phyloP scores from a whole-genome alignment of 1,140 invertebrate genomes.

The Atopsyche davidsoni region DNA sequence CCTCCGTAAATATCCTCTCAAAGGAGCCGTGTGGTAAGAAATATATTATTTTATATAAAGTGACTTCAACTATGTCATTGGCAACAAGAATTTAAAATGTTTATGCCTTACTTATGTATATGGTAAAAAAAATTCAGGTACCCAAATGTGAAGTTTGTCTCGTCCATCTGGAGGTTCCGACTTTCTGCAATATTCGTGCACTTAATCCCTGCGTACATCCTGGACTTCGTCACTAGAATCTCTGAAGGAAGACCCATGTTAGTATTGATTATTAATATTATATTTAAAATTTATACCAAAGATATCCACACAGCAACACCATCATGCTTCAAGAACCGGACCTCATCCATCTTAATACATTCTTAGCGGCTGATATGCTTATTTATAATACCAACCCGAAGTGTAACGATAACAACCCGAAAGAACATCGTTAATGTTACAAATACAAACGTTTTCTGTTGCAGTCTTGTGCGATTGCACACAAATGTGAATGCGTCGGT shows the following conservation, averaged over 20 bases:
- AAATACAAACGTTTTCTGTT: too few species aligned
- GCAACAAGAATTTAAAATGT: too few species aligned
- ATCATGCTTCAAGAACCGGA: not conserved
- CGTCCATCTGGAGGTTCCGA: constrained; percentile 64
- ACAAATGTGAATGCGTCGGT: constrained; percentile 81
- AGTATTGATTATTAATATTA: constrained; percentile 36
- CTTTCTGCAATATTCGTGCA: constrained; percentile 79
- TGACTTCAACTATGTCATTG: too few species aligned
- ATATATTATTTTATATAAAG: too few species aligned
- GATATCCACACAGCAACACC: not conserved
- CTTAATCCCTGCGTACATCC: constrained; percentile 74
- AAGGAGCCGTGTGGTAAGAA: constrained; percentile 67
- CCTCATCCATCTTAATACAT: too few species aligned
- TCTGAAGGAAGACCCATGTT: constrained; percentile 76
- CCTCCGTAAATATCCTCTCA: constrained; percentile 68
- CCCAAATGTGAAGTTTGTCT: constrained; percentile 69
- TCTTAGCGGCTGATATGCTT: too few species aligned
- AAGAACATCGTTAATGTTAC: too few species aligned
- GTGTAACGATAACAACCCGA: too few species aligned
- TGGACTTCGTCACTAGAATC: constrained; percentile 66
- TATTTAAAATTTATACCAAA: not conserved
- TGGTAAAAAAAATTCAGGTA: too few species aligned
- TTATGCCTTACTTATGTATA: too few species aligned
- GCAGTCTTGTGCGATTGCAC: constrained; percentile 77
- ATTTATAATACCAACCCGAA: too few species aligned